These are phyloP conservation scores for Vidua macroura DNA, from an alignment of 2,113 vertebrate species.

Conservation along the genomic window DNA sequence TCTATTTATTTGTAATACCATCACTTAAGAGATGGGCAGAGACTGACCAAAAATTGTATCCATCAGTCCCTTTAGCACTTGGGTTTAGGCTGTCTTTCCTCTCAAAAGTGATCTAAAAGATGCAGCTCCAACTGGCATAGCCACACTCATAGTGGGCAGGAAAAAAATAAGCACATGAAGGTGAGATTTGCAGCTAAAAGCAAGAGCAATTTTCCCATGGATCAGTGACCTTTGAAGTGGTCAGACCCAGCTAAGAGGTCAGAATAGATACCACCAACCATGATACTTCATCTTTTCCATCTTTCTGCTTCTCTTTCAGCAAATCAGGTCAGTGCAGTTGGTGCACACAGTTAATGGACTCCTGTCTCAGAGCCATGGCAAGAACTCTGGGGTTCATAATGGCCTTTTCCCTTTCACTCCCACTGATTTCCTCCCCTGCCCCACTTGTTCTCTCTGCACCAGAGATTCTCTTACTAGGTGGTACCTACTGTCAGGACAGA, in stretches of 20 bases:
- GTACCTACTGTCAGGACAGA: neutral
- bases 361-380: neutral
- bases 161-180: neutral
- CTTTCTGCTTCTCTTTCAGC: neutral
- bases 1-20: neutral
- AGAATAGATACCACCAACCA: neutral
- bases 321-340: neutral
- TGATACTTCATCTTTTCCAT: neutral
- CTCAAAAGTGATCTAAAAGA: neutral
- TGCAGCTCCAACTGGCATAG: neutral
- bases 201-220: neutral
- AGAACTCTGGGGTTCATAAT: neutral
- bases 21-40: neutral
- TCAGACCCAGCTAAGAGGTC: neutral
- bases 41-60: neutral
- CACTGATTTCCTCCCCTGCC: neutral
- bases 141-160: neutral
- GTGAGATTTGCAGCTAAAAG: neutral
- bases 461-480: neutral
- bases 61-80: neutral
- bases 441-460: neutral
- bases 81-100: neutral
- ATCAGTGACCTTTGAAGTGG: neutral
- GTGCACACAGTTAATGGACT: neutral
- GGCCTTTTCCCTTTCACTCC: neutral